Conservation (phyloP, 2,113 vertebrate genomes). For the Phocoena sinus region DNA sequence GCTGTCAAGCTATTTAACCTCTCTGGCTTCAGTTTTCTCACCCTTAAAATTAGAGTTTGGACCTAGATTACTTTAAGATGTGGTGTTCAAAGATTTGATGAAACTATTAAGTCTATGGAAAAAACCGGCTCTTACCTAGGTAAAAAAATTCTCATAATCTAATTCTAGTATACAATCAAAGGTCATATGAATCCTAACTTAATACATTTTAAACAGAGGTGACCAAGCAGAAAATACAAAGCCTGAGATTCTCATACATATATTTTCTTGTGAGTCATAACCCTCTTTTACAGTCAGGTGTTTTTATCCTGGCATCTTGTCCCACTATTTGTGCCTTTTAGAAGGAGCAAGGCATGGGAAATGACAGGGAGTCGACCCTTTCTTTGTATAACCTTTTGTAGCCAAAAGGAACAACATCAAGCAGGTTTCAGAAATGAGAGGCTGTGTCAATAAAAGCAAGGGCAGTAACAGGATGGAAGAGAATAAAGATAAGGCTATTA, state of each 20-base stretch:
- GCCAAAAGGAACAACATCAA: background rate
- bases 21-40: background rate
- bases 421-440: constrained; percentile 17
- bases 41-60: constrained; percentile 4
- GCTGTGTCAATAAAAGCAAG: background rate
- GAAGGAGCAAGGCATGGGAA: background rate
- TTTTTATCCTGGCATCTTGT: background rate
- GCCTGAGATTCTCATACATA: background rate
- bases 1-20: background rate
- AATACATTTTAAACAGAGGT: background rate
- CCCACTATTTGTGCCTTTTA: constrained; percentile 9
- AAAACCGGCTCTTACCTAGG: background rate
- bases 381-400: constrained; percentile 1
- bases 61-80: background rate
- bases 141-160: background rate
- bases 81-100: background rate
- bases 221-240: constrained; percentile 10
- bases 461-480: background rate
- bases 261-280: background rate
- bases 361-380: background rate
- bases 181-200: constrained; percentile 12
- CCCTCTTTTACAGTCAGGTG: background rate
- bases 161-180: constrained; percentile 4
- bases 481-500: background rate
- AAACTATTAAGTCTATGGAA: background rate